A percentile compares a stretch with the other conserved stretches of the same genome.
phyloP scores from a whole-genome alignment of 1,140 invertebrate species.

The Sarcophaga bullata region DNA sequence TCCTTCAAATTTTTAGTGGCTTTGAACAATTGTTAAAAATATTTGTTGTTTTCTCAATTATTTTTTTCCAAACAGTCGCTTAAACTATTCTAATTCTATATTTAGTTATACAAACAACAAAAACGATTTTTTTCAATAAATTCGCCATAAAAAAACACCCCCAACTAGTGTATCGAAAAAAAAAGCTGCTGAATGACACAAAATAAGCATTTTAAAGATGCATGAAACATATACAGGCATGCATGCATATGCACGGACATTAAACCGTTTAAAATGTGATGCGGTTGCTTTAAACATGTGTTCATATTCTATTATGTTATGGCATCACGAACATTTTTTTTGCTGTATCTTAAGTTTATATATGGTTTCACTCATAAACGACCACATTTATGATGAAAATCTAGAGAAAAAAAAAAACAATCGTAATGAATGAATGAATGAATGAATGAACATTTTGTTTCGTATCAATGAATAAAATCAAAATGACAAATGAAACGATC shows the following conservation, averaged over 20 bases:
- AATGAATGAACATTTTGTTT: neutral
- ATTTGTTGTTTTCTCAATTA: too few relatives aligned
- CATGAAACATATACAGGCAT: neutral
- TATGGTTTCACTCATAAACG: neutral
- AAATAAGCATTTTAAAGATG: neutral
- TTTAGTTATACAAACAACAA: too few relatives aligned
- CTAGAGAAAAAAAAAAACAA: neutral
- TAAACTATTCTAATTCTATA: neutral
- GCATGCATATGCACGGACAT: neutral
- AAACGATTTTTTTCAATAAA: neutral
- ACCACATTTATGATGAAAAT: neutral
- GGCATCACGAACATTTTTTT: too few relatives aligned
- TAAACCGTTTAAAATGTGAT: neutral
- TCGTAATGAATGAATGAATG: neutral
- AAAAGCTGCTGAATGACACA: neutral
- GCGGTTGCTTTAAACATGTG: too few relatives aligned
- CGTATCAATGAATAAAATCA: neutral
- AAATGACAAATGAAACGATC: conserved; percentile 15
- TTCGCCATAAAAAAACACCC: neutral
- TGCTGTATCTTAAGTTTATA: too few relatives aligned
- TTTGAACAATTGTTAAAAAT: neutral
- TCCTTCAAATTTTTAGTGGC: neutral
- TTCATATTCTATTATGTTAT: too few relatives aligned
- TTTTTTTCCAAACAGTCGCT: neutral
- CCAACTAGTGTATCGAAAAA: neutral